These are phyloP conservation scores for Heterohyrax brucei DNA, from an alignment of 2,797 vertebrate genomes.

Conservation along the genomic window DNA sequence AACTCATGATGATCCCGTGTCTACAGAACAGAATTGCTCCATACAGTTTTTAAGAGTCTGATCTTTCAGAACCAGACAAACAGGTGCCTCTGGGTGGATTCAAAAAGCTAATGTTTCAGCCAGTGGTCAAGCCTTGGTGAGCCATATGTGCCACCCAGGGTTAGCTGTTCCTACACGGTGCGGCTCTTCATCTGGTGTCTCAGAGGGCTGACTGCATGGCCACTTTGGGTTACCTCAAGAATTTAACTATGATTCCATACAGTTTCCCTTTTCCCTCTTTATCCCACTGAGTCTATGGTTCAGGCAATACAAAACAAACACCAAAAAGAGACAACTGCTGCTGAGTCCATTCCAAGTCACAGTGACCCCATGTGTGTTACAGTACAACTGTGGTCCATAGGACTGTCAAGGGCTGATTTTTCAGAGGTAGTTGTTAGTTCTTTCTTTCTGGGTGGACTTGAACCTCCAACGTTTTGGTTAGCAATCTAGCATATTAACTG, in stretches of 20 bases:
- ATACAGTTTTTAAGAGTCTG: not conserved
- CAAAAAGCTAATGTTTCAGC: not conserved
- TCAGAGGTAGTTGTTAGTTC: no score
- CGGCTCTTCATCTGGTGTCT: not conserved
- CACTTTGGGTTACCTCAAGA: not conserved
- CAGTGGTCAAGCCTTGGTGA: not conserved
- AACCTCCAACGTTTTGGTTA: no score
- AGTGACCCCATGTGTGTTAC: no score
- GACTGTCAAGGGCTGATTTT: no score
- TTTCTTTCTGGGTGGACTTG: no score
- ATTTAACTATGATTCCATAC: not conserved
- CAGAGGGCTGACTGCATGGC: not conserved
- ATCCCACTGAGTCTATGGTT: not conserved
- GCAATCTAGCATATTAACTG: no score
- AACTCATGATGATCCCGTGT: not conserved
- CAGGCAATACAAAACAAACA: not conserved
- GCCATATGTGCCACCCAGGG: not conserved
- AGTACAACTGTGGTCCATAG: no score
- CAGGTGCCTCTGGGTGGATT: not conserved
- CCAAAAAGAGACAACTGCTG: no score
- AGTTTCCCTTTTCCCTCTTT: not conserved
- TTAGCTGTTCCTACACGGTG: not conserved
- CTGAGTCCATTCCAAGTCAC: no score
- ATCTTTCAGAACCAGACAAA: not conserved
- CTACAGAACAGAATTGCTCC: not conserved